Evolutionary conservation across 2,113 vertebrate genomes (phyloP).

Genomic region (Bos indicus): DNA sequence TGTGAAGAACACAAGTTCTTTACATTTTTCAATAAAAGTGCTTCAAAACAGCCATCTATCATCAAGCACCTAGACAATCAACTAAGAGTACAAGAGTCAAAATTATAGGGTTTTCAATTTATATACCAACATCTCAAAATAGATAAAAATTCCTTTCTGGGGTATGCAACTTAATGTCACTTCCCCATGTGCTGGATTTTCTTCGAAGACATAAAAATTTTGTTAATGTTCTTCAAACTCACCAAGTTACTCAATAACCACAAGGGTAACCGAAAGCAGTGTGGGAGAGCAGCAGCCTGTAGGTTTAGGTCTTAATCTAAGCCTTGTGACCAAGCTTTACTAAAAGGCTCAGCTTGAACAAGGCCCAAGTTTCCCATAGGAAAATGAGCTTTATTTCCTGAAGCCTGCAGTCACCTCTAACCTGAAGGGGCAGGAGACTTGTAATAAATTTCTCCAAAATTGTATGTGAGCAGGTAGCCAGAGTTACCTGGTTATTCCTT

Average conservation of each 20-base stretch:
- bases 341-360: not conserved
- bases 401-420: not conserved
- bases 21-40: not conserved
- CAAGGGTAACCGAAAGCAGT: slow-evolving; percentile 13
- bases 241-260: slow-evolving; percentile 61
- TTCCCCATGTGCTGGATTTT: not conserved
- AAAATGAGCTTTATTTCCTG: slow-evolving; percentile 34
- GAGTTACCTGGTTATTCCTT: not conserved
- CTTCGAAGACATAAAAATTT: slow-evolving; percentile 43
- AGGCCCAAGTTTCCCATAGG: not conserved
- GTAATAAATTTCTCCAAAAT: not conserved
- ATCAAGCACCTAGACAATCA: not conserved
- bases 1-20: not conserved
- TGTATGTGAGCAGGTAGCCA: not conserved
- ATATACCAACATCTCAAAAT: not conserved
- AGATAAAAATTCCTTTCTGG: not conserved
- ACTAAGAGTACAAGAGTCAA: not conserved
- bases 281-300: not conserved
- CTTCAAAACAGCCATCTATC: not conserved
- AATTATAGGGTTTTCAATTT: not conserved
- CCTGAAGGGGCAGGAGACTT: not conserved
- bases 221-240: slow-evolving; percentile 48
- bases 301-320: slow-evolving; percentile 13
- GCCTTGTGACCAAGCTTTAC: slow-evolving; percentile 44
- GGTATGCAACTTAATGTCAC: not conserved